phyloP scores from a whole-genome alignment of 2,888 invertebrate genomes.

The Troglohyphantes excavatus region DNA sequence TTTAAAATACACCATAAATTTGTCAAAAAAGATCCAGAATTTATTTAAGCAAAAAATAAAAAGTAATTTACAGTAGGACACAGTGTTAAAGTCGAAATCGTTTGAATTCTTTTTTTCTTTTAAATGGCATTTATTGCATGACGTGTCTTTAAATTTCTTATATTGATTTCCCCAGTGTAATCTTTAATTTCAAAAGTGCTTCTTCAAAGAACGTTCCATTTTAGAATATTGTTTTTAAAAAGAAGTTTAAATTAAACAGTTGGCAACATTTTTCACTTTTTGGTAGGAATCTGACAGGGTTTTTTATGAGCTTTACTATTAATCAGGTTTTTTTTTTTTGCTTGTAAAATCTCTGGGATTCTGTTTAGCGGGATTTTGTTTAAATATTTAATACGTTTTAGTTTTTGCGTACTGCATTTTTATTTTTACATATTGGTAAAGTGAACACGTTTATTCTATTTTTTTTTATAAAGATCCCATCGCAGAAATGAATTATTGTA shows the following conservation, averaged over 20 bases:
- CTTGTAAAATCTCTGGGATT: neutral
- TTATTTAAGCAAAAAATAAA: neutral
- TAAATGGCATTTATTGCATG: slow-evolving; percentile 23
- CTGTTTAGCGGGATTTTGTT: too few relatives aligned
- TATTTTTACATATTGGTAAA: neutral
- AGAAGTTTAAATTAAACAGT: slow-evolving; percentile 32
- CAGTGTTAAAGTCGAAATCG: neutral
- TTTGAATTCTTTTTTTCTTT: slow-evolving; percentile 19
- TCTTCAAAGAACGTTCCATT: slow-evolving; percentile 5
- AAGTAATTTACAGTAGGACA: slow-evolving; percentile 1
- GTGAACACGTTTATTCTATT: neutral
- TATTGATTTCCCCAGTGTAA: slow-evolving; percentile 45
- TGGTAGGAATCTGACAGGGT: neutral
- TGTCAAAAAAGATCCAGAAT: slow-evolving; percentile 1
- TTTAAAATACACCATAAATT: neutral
- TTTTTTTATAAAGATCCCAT: too few relatives aligned
- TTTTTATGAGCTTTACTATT: neutral
- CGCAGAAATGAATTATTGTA: too few relatives aligned
- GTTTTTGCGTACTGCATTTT: neutral
- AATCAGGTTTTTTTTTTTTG: neutral
- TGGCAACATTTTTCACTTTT: neutral
- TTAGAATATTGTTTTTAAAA: slow-evolving; percentile 27
- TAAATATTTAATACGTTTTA: neutral
- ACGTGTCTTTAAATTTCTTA: slow-evolving; percentile 13
- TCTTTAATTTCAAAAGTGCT: slow-evolving; percentile 49